Base-by-base conservation (phyloP, 37 sponge, comb jelly and placozoan genomes). In the Beroe ovata region DNA sequence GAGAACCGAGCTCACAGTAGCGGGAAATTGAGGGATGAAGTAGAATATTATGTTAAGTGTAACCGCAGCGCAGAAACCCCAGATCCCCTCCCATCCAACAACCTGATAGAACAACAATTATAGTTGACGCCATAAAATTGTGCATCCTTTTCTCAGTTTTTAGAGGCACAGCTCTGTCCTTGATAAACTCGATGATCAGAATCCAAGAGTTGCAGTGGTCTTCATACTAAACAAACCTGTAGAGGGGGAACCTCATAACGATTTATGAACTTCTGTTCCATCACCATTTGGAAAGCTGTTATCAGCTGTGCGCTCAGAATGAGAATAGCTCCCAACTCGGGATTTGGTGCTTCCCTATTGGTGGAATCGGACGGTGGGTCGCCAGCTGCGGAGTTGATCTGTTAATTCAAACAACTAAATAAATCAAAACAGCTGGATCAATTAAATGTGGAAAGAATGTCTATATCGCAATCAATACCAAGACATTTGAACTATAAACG, bases 61-160 rank as follows among this genome's bases (percentile, higher is more conserved):
- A 21, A 95, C n/a, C 4, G 63, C 8, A 8, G 95, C 64, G 3
- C 93, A 38, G 59, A 98, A 94, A 0, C 99, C 99, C 38, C 94
- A 98, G 29, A 94, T 91, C 0, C 99, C 99, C 64, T 98, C 99
- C 94, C 95, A 98, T 18, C 99, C 99, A 0, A 98, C 95, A 0
- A 92, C 99, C 61, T 95, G 94, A 6, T 94, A 91, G 0, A 95
- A 91, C 60, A 93, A 93, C 21, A 18, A 6, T 8, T 19, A 62
- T 25, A 62, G n/a, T n/a, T n/a, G n/a, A n/a, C n/a, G n/a, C n/a
- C n/a, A n/a, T n/a, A n/a, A n/a, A n/a, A n/a, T n/a, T n/a, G n/a
- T n/a, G n/a, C n/a, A n/a, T n/a, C n/a, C n/a, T n/a, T n/a, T n/a
- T n/a, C n/a, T n/a, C n/a, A n/a, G n/a, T n/a, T n/a, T n/a, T n/a